Evolutionary conservation across 2,797 vertebrate species (phyloP), one percentile per base, ranked within the genome.

Genomic region (Argya squamiceps): DNA sequence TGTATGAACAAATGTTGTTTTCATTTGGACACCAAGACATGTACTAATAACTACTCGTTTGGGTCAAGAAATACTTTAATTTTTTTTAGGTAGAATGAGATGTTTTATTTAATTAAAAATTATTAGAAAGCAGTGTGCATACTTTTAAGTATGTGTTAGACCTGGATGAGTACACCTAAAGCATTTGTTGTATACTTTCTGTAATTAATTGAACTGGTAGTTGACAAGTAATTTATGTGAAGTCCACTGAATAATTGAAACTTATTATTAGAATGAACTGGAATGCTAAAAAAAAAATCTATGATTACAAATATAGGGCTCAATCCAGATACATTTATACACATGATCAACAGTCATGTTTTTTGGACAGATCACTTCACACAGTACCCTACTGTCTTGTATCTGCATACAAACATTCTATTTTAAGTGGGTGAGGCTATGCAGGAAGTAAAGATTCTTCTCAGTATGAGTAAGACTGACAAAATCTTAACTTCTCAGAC

Each of bases 181-280:
- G 67, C 52, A 4, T 93, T 95, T 82, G n/a, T 43, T 88, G 55
- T 59, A 59, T 92, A 88, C 15, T 73, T 92, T 89, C 65, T 76
- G 43, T 97, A 94, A 94, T 95, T 96, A 94, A 84, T 89, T 91
- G 69, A 93, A 71, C 87, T 81, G 37, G 43, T 88, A 89, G 92
- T 88, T 96, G 93, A 87, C 88, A 96, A 93, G 85, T 88, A 91
- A 95, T 96, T 96, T 94, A 88, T 95, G 64, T 95, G 82, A 94
- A 94, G 77, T 93, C 95, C 63, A 56, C 34, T 1, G 3, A 92
- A 93, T 93, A 95, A 94, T 69, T 96, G 74, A 89, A 89, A 52
- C 11, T 87, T 94, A 55, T 81, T 92, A 91, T 86, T 95, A 88
- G 69, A 88, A 80, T 73, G 59, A 91, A 91, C 79, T 73, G 50